Conservation (phyloP, 1,140 invertebrate genomes). For the Harlomillsia oculata region DNA sequence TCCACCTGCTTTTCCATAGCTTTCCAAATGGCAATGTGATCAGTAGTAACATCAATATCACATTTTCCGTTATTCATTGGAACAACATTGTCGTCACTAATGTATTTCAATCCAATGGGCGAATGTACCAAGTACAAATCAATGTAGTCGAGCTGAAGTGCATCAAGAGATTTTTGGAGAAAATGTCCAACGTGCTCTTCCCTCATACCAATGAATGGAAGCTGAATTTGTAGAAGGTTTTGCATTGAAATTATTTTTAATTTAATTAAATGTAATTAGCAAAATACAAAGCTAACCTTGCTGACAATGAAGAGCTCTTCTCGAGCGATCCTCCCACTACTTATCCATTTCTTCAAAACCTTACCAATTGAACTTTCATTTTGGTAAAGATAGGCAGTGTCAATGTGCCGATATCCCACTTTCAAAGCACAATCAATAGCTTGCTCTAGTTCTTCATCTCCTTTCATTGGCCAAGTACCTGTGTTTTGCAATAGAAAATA, state of each 20-base stretch:
- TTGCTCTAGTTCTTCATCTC: slow-evolving; percentile 29
- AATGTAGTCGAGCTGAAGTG: slow-evolving; percentile 40
- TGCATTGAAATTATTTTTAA: not conserved
- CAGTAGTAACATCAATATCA: slow-evolving; percentile 4
- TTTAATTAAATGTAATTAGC: not conserved
- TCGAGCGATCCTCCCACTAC: slow-evolving; percentile 38
- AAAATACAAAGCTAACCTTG: slow-evolving; percentile 32
- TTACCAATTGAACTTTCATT: slow-evolving; percentile 40
- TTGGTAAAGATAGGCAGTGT: slow-evolving; percentile 38
- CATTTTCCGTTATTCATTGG: slow-evolving; percentile 29
- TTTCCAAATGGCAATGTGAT: slow-evolving; percentile 25
- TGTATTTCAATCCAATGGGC: slow-evolving; percentile 55
- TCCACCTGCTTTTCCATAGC: slow-evolving; percentile 41
- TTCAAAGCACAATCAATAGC: slow-evolving; percentile 38
- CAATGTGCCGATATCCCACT: slow-evolving; percentile 39
- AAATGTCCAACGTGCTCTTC: slow-evolving; percentile 41
- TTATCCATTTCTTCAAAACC: slow-evolving; percentile 37
- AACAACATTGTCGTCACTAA: slow-evolving; percentile 25
- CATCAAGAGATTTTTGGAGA: slow-evolving; percentile 39
- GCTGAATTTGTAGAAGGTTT: not conserved
- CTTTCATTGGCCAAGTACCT: not conserved
- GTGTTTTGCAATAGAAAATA: not conserved
- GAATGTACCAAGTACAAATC: slow-evolving; percentile 62
- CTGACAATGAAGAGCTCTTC: slow-evolving; percentile 42
- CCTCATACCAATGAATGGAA: slow-evolving; percentile 32